Evolutionary conservation across 2,888 invertebrate genomes (phyloP), one percentile per base, ranked within the genome.

Genomic region (Sphaerophoria taeniata): DNA sequence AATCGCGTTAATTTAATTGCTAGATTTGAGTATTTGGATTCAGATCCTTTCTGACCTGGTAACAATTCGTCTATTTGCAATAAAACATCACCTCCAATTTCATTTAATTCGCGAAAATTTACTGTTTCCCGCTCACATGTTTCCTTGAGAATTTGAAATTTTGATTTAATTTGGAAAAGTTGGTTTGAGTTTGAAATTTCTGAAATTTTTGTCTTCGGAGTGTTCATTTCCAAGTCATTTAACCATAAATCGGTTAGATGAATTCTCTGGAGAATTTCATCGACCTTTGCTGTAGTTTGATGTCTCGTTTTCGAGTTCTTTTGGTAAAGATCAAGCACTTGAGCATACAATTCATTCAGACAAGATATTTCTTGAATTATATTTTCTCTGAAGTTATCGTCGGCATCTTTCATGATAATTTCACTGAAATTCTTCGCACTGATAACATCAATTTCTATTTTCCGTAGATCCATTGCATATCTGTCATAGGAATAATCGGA

Each of bases 81-180:
- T 87, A 95, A 90, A 76, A 95, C 92, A 89, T 95, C 95, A 89
- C 94, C 95, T 91, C 95, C 94, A 61, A 94, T 93, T 89, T 96
- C 96, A 90, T 95, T 95, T 61, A 96, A 93, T 88, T 94, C 94
- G 12, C 95, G 93, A 90, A 96, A 96, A 88, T 94, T 94, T 39
- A 93, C 93, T 33, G 95, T 94, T 88, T 94, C 94, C 12, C 93
- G 94, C 89, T 96, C 96, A 88, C 96, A 95, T 87, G 94, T 93
- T 87, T 96, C 96, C 90, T 95, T 96, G 36, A 96, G 92, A 16
- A 93, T 91, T 90, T 96, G 95, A 90, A 95, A 96, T 88, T 94
- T 94, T 4, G 94, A 93, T 89, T 96, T 95, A 89, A 95, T 94
- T 88, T 94, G 95, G 90, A 96, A 96, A 43, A 96, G 92, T 90